Conservation (phyloP, 2,113 vertebrate genomes). For the Platysteira castanea region DNA sequence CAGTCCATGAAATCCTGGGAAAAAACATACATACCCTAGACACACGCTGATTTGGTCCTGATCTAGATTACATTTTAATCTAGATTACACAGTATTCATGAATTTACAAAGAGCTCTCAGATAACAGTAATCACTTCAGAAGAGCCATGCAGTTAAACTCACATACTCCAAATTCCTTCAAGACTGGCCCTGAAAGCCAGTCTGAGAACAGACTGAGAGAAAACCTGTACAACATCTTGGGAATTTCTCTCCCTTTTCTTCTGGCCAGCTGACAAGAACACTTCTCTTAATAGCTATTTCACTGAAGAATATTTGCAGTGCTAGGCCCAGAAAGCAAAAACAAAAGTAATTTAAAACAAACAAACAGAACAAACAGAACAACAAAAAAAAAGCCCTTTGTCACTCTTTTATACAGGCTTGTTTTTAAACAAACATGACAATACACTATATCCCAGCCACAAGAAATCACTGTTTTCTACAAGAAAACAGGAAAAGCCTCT, state of each 20-base stretch:
- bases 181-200: background rate
- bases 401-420: background rate
- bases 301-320: background rate
- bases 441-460: background rate
- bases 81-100: background rate
- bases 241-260: background rate
- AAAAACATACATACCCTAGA: background rate
- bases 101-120: background rate
- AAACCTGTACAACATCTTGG: background rate
- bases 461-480: background rate
- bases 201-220: background rate
- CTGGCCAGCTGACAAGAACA: background rate
- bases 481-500: background rate
- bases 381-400: background rate
- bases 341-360: background rate
- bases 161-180: constrained; percentile 28
- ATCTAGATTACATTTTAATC: background rate
- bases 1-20: background rate
- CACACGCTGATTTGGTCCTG: background rate
- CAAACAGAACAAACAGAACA: background rate
- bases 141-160: background rate
- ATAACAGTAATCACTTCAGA: background rate
- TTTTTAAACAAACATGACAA: background rate
- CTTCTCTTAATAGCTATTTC: background rate
- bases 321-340: background rate